phyloP scores from a whole-genome alignment of 2,113 vertebrate species.

The Chionomys nivalis region DNA sequence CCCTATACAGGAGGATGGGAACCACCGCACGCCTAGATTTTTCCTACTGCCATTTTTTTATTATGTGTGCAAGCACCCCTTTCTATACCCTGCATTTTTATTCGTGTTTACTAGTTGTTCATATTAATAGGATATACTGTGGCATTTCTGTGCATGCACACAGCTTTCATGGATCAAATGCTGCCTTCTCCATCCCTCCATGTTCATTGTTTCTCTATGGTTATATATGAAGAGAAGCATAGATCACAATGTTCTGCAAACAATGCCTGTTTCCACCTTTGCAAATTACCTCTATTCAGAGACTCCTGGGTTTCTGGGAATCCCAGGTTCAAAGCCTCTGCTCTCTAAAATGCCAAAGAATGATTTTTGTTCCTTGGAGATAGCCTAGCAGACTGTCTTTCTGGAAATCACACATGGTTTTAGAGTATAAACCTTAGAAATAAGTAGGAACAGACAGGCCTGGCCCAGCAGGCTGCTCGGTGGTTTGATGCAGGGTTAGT shows the following conservation, averaged over 20 bases:
- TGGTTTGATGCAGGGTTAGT: background rate
- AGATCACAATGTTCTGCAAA: background rate
- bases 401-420: background rate
- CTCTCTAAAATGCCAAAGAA: background rate
- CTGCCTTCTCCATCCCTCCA: background rate
- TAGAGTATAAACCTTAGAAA: background rate
- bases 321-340: background rate
- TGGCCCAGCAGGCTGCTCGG: background rate
- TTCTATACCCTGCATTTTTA: background rate
- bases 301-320: background rate
- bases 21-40: too few species aligned
- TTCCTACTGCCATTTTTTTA: background rate
- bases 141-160: background rate
- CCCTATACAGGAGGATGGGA: too few species aligned
- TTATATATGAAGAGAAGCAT: background rate
- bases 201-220: too few species aligned
- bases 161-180: background rate
- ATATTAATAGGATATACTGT: background rate
- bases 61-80: background rate
- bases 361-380: background rate
- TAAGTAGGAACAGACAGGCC: background rate
- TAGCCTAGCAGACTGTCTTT: background rate
- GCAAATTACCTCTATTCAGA: background rate
- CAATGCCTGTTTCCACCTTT: background rate
- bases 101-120: background rate